Evolutionary conservation across 2,888 invertebrate genomes (phyloP).

Genomic region (Muschampia staudingeri): DNA sequence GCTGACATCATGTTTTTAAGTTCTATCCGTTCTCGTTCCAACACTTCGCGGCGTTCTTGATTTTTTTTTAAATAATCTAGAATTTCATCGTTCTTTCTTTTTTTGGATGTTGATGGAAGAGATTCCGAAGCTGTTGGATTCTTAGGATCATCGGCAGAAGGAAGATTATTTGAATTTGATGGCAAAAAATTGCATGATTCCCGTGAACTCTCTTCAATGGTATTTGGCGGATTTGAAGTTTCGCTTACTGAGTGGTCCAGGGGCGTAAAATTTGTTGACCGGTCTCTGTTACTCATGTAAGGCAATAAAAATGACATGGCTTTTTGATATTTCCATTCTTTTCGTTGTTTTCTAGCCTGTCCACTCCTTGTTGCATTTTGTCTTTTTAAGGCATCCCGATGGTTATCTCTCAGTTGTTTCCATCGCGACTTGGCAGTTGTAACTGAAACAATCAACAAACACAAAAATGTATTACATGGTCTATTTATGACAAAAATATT

Average conservation of each 20-base stretch:
- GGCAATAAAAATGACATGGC: constrained; percentile 42
- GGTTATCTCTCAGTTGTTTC: constrained; percentile 42
- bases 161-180: constrained; percentile 57
- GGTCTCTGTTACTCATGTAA: constrained; percentile 58
- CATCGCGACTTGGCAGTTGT: constrained; percentile 42
- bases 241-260: not conserved
- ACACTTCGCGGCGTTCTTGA: constrained; percentile 59
- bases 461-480: not conserved
- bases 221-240: constrained; percentile 56
- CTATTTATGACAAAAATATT: too few relatives aligned
- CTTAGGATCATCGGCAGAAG: constrained; percentile 53
- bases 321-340: constrained; percentile 30
- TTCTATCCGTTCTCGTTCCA: constrained; percentile 59
- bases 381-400: constrained; percentile 36
- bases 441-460: constrained; percentile 30
- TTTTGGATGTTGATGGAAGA: constrained; percentile 59
- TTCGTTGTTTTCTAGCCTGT: constrained; percentile 21
- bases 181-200: constrained; percentile 56
- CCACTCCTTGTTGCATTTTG: constrained; percentile 56
- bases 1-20: constrained; percentile 57
- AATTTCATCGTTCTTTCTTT: constrained; percentile 64
- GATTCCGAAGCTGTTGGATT: constrained; percentile 51
- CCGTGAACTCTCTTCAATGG: constrained; percentile 52
- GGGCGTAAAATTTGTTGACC: constrained; percentile 53
- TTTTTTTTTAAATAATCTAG: constrained; percentile 59